Conservation (phyloP, 2,888 invertebrate genomes). For the Cantharis flavilabris region DNA sequence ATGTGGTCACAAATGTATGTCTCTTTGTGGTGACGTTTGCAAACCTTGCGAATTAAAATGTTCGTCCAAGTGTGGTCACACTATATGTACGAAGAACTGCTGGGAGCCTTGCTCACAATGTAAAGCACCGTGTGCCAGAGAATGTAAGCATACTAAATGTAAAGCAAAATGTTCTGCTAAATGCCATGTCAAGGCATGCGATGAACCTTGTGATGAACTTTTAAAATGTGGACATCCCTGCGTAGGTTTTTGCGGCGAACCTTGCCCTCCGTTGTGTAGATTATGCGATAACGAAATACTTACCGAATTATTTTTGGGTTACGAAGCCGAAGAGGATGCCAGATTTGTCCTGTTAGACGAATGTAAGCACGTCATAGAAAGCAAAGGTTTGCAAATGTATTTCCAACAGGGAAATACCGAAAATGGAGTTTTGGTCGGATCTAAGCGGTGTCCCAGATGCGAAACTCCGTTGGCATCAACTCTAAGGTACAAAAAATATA, state of each 20-base stretch:
- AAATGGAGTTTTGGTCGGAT: conserved; percentile 37
- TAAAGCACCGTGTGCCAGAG: conserved; percentile 42
- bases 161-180: conserved; percentile 55
- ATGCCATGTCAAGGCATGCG: conserved; percentile 58
- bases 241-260: conserved; percentile 74
- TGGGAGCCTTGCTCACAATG: conserved; percentile 54
- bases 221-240: conserved; percentile 65
- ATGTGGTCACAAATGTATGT: conserved; percentile 66
- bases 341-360: conserved; percentile 60
- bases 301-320: conserved; percentile 54
- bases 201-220: conserved; percentile 50
- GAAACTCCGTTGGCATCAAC: conserved; percentile 64
- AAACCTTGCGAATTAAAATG: conserved; percentile 61
- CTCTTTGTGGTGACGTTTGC: conserved; percentile 62
- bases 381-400: conserved; percentile 53
- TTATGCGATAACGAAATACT: conserved; percentile 60
- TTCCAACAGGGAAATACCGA: background rate
- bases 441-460: conserved; percentile 63
- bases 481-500: conserved; percentile 60
- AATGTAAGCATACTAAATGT: conserved; percentile 60
- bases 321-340: conserved; percentile 59
- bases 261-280: conserved; percentile 65
- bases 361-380: conserved; percentile 59
- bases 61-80: conserved; percentile 59
- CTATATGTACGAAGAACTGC: conserved; percentile 56